A percentile compares a stretch with the other conserved stretches of the same genome.
These are phyloP conservation scores for Vollenhovia emeryi DNA, from an alignment of 1,140 invertebrate species.

Conservation along the genomic window DNA sequence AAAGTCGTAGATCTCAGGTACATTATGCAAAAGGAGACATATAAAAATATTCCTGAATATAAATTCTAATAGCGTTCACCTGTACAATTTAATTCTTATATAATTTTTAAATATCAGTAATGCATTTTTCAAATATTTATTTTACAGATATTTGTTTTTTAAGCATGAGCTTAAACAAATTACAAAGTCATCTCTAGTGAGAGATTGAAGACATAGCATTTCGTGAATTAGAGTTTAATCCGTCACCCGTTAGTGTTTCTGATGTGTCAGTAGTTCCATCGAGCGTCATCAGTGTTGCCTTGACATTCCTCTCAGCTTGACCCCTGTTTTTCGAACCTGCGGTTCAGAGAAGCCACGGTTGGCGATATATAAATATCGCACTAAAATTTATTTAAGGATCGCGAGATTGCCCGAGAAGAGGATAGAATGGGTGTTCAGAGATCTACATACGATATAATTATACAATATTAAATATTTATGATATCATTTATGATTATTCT, in stretches of 20 bases:
- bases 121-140: background rate
- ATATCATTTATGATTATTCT: background rate
- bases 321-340: background rate
- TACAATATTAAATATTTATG: no score
- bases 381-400: background rate
- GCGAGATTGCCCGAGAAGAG: background rate
- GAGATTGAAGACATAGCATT: background rate
- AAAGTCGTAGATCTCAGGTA: conserved; percentile 9
- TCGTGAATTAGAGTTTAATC: background rate
- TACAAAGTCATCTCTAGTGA: background rate
- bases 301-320: background rate
- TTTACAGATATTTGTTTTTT: background rate
- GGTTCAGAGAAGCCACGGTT: background rate
- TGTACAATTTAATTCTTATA: background rate
- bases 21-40: background rate
- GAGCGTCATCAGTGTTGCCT: background rate
- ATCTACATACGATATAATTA: background rate
- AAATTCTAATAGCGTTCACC: background rate
- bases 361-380: background rate
- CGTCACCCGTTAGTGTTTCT: background rate
- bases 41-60: background rate
- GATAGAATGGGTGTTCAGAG: background rate
- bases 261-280: background rate
- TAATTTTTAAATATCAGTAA: background rate
- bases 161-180: background rate